Evolutionary conservation across 1,140 invertebrate species (phyloP), one percentile per base, ranked within the genome.

Genomic region (Tachypleus tridentatus): DNA sequence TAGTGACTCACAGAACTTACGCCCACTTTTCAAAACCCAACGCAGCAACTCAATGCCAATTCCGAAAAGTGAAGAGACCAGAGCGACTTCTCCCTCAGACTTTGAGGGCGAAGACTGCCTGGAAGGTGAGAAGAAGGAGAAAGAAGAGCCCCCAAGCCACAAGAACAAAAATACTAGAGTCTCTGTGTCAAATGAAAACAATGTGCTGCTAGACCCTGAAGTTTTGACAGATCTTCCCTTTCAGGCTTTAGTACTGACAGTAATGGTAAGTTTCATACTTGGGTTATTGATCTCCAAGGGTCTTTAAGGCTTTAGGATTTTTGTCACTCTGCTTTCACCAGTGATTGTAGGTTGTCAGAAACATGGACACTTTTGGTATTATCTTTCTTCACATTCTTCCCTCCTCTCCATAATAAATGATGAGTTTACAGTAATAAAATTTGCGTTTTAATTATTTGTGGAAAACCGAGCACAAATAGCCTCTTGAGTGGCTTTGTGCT

Each of bases 161-260:
- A 68, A 87, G 82, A 84, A 86, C 74, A 85, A 89, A 64, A 87
- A 85, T 73, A 82, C 87, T 47, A 80, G 90, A 71, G 87, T 87
- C 47, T 91, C 89, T 49, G 88, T 93, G 4, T 93, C 89, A 64
- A 93, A 93, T 74, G 94, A 98, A 75, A 94, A 93, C 75, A 98
- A 97, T 78, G 86, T 97, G 48, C 80, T 98, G 4, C 79, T 98
- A 5, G 93, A 98, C 80, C 92, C 95, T 0, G 91, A 96, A 70
- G 87, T 97, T 3, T 76, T 98, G 48, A 89, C 86, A 3, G 92
- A 97, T 77, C 88, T 92, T 76, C 86, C 90, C 4, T 94, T 88
- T 1, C 93, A 97, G 79, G 93, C 93, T 0, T 79, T 98, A 50
- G 90, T 97, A 9, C 78, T 98, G 49, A 97, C 94, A 4, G 91